phyloP scores from a whole-genome alignment of 1,140 invertebrate species.

The Neodiprion pinetum region DNA sequence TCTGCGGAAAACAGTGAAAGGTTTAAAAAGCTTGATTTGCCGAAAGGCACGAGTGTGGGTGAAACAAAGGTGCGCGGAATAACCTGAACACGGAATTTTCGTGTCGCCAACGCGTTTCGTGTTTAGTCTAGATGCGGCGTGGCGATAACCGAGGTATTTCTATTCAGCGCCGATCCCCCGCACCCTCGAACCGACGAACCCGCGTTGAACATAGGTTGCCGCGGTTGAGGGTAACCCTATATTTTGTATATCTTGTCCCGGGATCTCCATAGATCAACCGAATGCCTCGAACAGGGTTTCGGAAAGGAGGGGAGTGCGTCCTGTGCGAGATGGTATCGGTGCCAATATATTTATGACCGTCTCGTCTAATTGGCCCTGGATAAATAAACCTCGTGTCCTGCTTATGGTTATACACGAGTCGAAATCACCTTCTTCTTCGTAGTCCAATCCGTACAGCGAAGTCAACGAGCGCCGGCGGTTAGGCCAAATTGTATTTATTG shows the following conservation, averaged over 20 bases:
- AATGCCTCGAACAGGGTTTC: neutral
- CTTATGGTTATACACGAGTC: neutral
- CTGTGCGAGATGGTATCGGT: neutral
- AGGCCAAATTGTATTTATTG: too few species aligned
- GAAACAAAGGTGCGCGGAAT: too few species aligned
- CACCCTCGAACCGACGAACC: too few species aligned
- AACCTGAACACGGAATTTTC: too few species aligned
- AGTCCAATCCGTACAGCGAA: too few species aligned
- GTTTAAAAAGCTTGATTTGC: too few species aligned
- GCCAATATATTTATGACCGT: neutral
- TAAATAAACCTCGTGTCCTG: neutral
- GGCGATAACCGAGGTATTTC: neutral
- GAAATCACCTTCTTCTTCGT: neutral
- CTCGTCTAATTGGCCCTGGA: neutral
- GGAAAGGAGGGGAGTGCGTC: neutral
- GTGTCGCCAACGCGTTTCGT: neutral
- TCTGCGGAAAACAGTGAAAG: too few species aligned
- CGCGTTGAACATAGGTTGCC: too few species aligned
- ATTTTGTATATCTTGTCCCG: neutral
- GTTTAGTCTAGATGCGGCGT: neutral
- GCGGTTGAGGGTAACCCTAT: neutral
- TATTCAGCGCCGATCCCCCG: neutral
- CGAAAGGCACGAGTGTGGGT: too few species aligned
- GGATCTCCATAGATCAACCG: neutral
- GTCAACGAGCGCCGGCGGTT: too few species aligned